Conservation (phyloP, 2,888 invertebrate genomes). For the Hetaerina titia region DNA sequence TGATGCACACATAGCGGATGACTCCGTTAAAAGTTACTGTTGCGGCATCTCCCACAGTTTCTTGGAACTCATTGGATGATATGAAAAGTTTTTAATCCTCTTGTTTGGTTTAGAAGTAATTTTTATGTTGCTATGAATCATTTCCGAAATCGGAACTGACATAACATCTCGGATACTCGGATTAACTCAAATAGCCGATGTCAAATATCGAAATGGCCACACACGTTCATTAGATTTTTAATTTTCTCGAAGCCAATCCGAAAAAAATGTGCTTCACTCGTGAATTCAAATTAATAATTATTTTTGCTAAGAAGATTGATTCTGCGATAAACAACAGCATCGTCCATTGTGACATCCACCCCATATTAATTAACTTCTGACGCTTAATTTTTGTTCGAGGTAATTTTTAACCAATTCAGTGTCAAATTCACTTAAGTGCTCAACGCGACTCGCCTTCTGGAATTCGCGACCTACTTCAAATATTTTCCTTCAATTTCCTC, state of each 20-base stretch:
- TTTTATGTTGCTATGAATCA: too few species aligned
- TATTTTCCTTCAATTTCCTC: not conserved
- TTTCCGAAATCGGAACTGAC: too few species aligned
- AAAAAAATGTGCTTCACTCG: not conserved
- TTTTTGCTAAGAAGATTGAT: not conserved
- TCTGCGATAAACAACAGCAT: not conserved
- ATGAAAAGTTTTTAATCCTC: too few species aligned
- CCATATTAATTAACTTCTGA: conserved; percentile 4
- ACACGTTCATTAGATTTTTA: not conserved
- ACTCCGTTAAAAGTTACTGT: too few species aligned
- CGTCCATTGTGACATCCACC: not conserved
- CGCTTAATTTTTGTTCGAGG: not conserved
- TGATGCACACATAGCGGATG: too few species aligned
- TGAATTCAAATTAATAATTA: not conserved
- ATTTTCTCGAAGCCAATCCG: not conserved
- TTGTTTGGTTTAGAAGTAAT: too few species aligned
- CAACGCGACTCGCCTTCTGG: not conserved
- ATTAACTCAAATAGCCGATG: too few species aligned
- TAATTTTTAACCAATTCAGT: not conserved
- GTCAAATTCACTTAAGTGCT: not conserved
- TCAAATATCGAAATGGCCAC: too few species aligned
- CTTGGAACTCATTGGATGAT: too few species aligned
- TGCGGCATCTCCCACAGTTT: too few species aligned
- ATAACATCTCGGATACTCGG: too few species aligned
- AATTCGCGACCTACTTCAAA: not conserved